Conservation (phyloP, 2,888 invertebrate species). For the Luperina testacea region DNA sequence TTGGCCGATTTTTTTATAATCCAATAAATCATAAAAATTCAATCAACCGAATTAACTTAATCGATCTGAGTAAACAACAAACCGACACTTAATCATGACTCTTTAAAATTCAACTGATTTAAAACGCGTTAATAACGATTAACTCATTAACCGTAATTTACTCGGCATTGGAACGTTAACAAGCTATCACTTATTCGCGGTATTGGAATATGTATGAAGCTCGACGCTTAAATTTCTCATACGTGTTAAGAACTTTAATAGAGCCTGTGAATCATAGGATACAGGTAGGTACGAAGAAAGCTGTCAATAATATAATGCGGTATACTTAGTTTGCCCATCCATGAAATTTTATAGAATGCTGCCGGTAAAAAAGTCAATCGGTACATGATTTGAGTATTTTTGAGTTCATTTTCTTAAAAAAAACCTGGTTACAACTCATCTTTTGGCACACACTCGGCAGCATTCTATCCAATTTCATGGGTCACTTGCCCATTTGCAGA, state of each 20-base stretch:
- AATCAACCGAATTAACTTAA: constrained; percentile 4
- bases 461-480: background rate
- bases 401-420: background rate
- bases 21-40: constrained; percentile 3
- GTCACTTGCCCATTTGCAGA: background rate
- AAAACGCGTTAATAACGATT: constrained; percentile 37
- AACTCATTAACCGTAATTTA: constrained; percentile 50
- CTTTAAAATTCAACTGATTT: constrained; percentile 23
- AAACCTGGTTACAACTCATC: background rate
- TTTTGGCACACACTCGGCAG: background rate
- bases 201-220: constrained; percentile 37
- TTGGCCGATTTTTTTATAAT: no score
- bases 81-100: constrained; percentile 3
- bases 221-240: constrained; percentile 28
- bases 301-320: background rate
- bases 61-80: constrained; percentile 15
- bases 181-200: constrained; percentile 28
- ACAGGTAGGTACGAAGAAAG: background rate
- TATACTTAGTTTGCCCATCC: background rate
- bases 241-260: constrained; percentile 10
- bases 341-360: no score
- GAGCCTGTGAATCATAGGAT: background rate
- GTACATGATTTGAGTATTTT: background rate
- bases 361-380: background rate
- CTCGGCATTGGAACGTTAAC: constrained; percentile 38